Conservation (phyloP, 1,140 invertebrate species). For the Oreohelix idahoensis region DNA sequence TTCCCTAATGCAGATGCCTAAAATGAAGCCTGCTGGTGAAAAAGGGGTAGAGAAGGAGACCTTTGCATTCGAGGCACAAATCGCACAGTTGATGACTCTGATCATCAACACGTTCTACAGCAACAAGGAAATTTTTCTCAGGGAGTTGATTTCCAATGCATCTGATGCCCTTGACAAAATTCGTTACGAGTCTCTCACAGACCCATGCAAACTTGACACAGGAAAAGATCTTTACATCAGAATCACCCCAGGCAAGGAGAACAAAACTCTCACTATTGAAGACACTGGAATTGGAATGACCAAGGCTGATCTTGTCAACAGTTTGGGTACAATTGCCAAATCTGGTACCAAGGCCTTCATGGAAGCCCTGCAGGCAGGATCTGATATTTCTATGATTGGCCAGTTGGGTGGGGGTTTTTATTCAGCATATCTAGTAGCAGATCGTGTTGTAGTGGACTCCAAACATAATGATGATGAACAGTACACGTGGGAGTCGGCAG, state of each 20-base stretch:
- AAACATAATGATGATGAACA: slow-evolving; percentile 97
- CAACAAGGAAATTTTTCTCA: slow-evolving; percentile 99
- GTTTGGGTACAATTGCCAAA: slow-evolving; percentile 98
- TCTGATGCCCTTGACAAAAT: slow-evolving; percentile 79
- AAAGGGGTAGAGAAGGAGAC: slow-evolving; percentile 75
- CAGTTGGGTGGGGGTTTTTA: slow-evolving; percentile 99
- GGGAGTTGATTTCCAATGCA: slow-evolving; percentile 94
- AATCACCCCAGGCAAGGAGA: slow-evolving; percentile 91
- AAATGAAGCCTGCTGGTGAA: slow-evolving; percentile 53
- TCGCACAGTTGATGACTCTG: slow-evolving; percentile 92
- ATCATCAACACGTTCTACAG: slow-evolving; percentile 99
- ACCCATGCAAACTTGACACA: slow-evolving; percentile 86
- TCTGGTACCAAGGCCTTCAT: slow-evolving; percentile 99
- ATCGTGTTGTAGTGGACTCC: slow-evolving; percentile 83
- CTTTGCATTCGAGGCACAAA: slow-evolving; percentile 92
- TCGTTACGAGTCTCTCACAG: slow-evolving; percentile 83
- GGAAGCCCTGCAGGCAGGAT: slow-evolving; percentile 84
- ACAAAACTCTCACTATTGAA: slow-evolving; percentile 92
- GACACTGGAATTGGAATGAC: slow-evolving; percentile 99
- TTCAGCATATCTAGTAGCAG: slow-evolving; percentile 88
- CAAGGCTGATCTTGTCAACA: slow-evolving; percentile 92
- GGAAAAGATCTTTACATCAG: slow-evolving; percentile 91
- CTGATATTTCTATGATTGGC: slow-evolving; percentile 75
- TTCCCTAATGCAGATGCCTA: slow-evolving; percentile 63
- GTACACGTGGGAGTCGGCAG: slow-evolving; percentile 96